phyloP scores from a whole-genome alignment of 2,113 vertebrate genomes.

The Sinocyclocheilus grahami region DNA sequence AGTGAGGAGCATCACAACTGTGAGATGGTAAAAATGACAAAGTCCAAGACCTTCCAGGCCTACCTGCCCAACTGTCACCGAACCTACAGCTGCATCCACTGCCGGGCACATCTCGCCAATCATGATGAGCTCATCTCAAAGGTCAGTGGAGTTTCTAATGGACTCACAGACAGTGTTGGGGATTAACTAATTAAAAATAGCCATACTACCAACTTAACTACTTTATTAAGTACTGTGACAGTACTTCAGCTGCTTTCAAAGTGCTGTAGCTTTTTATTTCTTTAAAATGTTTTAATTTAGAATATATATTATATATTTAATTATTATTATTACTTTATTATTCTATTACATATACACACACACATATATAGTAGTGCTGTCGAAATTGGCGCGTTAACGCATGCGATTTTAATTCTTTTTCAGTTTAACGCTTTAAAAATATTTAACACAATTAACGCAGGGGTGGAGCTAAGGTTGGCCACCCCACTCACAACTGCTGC shows the following conservation, averaged over 20 bases:
- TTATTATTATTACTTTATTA: too few species aligned
- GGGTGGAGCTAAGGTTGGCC: too few species aligned
- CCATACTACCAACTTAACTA: background rate
- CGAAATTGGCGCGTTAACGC: too few species aligned
- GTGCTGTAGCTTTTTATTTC: too few species aligned
- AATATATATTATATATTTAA: too few species aligned
- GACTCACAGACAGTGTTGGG: background rate
- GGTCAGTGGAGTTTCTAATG: constrained; percentile 59
- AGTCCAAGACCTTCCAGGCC: constrained; percentile 98
- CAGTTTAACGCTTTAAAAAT: too few species aligned
- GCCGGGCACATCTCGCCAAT: constrained; percentile 96
- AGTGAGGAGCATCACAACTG: constrained; percentile 81
- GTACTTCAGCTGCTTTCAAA: background rate
- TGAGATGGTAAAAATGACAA: constrained; percentile 99
- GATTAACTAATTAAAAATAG: background rate
- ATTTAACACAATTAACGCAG: too few species aligned
- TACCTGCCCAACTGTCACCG: constrained; percentile 95
- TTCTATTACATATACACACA: too few species aligned
- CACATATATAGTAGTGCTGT: too few species aligned
- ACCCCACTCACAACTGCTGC: too few species aligned
- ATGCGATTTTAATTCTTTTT: too few species aligned
- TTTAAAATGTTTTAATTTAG: too few species aligned
- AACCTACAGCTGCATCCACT: constrained; percentile 99
- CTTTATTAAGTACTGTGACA: background rate
- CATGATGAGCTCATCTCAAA: constrained; percentile 95